phyloP scores from a whole-genome alignment of 2,888 invertebrate species.

The Cecidostiba fungosa region DNA sequence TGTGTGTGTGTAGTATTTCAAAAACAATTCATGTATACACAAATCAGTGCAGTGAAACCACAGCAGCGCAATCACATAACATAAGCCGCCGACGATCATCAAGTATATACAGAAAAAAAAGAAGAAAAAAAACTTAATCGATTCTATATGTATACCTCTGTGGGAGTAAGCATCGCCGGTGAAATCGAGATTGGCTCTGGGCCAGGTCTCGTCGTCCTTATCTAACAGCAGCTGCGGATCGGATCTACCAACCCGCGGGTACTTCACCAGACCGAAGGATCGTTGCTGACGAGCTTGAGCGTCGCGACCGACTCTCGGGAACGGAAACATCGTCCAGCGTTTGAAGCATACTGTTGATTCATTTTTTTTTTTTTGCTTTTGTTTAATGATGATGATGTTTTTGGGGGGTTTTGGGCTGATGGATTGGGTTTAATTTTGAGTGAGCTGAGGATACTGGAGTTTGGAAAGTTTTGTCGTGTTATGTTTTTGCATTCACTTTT shows the following conservation, averaged over 20 bases:
- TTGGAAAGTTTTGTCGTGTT: too few species aligned
- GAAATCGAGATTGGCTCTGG: not conserved
- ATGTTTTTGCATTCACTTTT: too few species aligned
- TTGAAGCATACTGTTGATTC: slow-evolving; percentile 34
- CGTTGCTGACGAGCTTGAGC: not conserved
- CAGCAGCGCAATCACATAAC: too few species aligned
- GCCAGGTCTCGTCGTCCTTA: slow-evolving; percentile 5
- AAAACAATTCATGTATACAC: too few species aligned
- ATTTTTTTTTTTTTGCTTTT: not conserved
- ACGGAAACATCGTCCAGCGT: not conserved
- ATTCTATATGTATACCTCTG: not conserved
- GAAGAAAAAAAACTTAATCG: not conserved
- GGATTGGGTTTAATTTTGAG: too few species aligned
- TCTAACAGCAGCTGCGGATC: slow-evolving; percentile 20
- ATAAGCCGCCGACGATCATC: not conserved
- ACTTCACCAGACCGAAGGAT: slow-evolving; percentile 47
- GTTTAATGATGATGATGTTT: not conserved
- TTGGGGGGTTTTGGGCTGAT: too few species aligned
- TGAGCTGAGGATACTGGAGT: too few species aligned
- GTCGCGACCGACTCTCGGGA: not conserved
- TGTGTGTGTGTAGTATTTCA: too few species aligned
- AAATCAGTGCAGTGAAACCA: too few species aligned
- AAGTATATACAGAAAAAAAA: too few species aligned
- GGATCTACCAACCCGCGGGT: slow-evolving; percentile 57
- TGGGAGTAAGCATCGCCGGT: not conserved